These are phyloP conservation scores for Phymorhynchus buccinoides DNA, from an alignment of 1,140 invertebrate species.

Conservation along the genomic window DNA sequence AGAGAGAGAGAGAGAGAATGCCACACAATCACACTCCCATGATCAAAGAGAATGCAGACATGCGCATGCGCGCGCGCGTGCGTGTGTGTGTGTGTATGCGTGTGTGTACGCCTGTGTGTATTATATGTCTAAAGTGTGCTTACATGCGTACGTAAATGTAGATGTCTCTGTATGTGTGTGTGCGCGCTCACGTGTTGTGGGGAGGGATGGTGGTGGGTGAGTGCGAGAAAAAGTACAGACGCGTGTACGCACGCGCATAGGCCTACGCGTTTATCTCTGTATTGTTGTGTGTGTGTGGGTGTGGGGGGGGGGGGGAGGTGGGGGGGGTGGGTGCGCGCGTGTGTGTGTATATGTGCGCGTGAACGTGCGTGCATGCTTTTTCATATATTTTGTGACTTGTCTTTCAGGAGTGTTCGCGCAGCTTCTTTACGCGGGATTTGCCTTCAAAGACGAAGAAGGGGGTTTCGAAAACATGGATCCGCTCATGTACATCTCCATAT, in stretches of 20 bases:
- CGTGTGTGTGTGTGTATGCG: not conserved
- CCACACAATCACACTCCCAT: no score
- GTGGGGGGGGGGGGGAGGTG: no score
- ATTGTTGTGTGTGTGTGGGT: not conserved
- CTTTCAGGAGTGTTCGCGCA: slow-evolving; percentile 21
- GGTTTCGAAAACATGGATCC: slow-evolving; percentile 17
- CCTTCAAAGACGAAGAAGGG: slow-evolving; percentile 19
- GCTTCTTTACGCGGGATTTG: not conserved
- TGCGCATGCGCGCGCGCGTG: not conserved
- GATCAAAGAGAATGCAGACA: no score
- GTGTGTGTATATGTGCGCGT: no score
- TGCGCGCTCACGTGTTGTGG: not conserved
- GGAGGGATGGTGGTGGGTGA: not conserved
- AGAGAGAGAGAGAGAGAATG: not conserved
- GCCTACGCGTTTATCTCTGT: not conserved
- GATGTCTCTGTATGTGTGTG: not conserved
- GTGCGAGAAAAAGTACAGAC: not conserved
- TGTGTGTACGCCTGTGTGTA: no score
- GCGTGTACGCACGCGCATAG: not conserved
- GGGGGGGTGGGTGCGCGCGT: no score
- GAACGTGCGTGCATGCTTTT: not conserved
- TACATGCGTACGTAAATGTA: no score
- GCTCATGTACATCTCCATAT: slow-evolving; percentile 35
- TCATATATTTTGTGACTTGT: not conserved
- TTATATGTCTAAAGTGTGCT: no score